Conservation (phyloP, 2,113 vertebrate species). For the Ageneiosus marmoratus region DNA sequence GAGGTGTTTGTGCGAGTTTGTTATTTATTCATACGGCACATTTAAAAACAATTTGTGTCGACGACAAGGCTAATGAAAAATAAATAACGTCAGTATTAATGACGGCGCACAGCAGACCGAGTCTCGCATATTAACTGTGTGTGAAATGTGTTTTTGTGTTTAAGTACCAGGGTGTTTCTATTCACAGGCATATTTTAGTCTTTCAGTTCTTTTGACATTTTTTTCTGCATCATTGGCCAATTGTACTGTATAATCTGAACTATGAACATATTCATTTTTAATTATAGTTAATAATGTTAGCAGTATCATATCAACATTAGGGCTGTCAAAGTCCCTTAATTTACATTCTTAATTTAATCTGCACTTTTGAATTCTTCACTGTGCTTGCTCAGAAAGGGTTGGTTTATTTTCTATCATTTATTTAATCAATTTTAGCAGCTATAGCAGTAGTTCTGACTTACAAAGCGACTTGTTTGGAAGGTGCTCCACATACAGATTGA, state of each 20-base stretch:
- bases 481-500: no score
- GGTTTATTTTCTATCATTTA: no score
- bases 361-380: no score
- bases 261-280: not conserved
- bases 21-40: conserved; percentile 18
- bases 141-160: not conserved
- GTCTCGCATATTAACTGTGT: not conserved
- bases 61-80: not conserved
- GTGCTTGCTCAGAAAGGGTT: no score
- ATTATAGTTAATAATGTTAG: not conserved
- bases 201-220: no score
- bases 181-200: not conserved
- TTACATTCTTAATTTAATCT: not conserved
- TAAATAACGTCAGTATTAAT: not conserved
- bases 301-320: not conserved
- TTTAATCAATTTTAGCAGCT: no score
- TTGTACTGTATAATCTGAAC: not conserved
- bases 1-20: not conserved
- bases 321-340: not conserved
- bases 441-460: no score
- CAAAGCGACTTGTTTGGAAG: no score
- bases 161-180: not conserved
- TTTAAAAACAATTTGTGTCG: conserved; percentile 1
- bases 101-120: not conserved
- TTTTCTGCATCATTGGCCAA: not conserved